These are phyloP conservation scores for Aphrophora alni DNA, from an alignment of 2,888 invertebrate genomes.

Conservation along the genomic window DNA sequence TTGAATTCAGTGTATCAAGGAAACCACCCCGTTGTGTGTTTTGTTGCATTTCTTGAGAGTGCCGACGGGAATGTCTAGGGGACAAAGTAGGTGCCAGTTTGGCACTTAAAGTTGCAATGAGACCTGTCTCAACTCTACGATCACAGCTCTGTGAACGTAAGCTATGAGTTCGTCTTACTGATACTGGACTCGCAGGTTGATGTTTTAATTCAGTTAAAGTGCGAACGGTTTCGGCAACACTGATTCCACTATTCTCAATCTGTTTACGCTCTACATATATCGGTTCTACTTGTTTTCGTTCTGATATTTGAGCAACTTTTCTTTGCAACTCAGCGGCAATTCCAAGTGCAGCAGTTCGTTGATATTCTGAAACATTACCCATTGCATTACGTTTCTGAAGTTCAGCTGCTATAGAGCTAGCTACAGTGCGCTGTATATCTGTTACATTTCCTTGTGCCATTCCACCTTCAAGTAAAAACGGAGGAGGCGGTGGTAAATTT, in stretches of 20 bases:
- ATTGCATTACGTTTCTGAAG: slow-evolving; percentile 44
- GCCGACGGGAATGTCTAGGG: slow-evolving; percentile 63
- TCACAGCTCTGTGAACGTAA: slow-evolving; percentile 46
- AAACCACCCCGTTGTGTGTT: not conserved
- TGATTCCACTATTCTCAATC: slow-evolving; percentile 42
- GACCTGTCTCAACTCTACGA: slow-evolving; percentile 64
- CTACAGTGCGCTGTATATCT: slow-evolving; percentile 42
- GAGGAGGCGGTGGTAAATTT: slow-evolving; percentile 77
- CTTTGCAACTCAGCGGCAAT: slow-evolving; percentile 43
- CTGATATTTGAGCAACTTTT: slow-evolving; percentile 37
- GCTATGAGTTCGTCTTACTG: slow-evolving; percentile 50
- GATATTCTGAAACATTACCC: slow-evolving; percentile 37
- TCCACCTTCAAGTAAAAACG: slow-evolving; percentile 69
- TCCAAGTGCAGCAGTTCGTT: slow-evolving; percentile 41
- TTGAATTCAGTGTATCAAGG: not conserved
- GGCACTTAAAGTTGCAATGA: slow-evolving; percentile 76
- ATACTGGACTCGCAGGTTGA: slow-evolving; percentile 80
- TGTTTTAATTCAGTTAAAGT: slow-evolving; percentile 84
- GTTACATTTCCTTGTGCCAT: slow-evolving; percentile 12
- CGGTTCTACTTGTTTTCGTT: slow-evolving; percentile 24
- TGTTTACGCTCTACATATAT: slow-evolving; percentile 34
- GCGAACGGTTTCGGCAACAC: slow-evolving; percentile 85
- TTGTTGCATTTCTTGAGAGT: slow-evolving; percentile 56
- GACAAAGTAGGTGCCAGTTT: slow-evolving; percentile 69
- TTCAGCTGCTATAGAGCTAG: slow-evolving; percentile 43